Evolutionary conservation across 2,888 invertebrate species (phyloP), one percentile per base, ranked within the genome.

Genomic region (Heliothis peltigera): DNA sequence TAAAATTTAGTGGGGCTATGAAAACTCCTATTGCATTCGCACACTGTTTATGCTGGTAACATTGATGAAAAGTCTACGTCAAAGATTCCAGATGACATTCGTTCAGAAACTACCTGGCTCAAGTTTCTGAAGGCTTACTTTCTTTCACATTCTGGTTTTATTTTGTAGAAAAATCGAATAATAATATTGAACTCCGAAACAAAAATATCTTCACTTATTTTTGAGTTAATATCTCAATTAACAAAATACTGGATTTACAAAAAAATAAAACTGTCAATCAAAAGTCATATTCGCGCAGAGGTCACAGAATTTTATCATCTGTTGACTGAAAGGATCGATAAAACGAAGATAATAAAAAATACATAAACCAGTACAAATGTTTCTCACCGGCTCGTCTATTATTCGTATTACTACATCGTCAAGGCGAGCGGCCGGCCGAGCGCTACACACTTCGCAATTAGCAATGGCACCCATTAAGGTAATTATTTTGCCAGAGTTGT

Each of bases 381-480:
- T 93, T 91, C 84, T 87, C 88, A 91, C 91, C 86, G 83, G 89
- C 73, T 84, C 87, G 78, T 86, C 90, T 71, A 85, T 91, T 86
- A 78, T 88, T 86, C 91, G 93, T 81, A 86, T 92, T 89, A 83
- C 90, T 84, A 88, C 91, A 86, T 88, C 91, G 77, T 84, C 87
- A 57, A 91, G 90, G 86, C 91, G 88, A 85, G 84, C 88, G 80
- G 82, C 84, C 75, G 83, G 84, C 79, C 90, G 95, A 84, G 77
- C 92, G 80, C 81, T 95, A 70, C 92, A 94, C 80, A 88, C 89
- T 56, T 89, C 93, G 49, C 80, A 84, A 64, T 59, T 88, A 83
- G 85, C 87, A 76, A 95, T 95, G 95, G 94, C 95, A 72, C 92
- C 93, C 49, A 88, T 95, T 64, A 89, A 94, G 91, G 95, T 95